Conservation (phyloP, 2,888 invertebrate genomes). For the Uropetala carovei region DNA sequence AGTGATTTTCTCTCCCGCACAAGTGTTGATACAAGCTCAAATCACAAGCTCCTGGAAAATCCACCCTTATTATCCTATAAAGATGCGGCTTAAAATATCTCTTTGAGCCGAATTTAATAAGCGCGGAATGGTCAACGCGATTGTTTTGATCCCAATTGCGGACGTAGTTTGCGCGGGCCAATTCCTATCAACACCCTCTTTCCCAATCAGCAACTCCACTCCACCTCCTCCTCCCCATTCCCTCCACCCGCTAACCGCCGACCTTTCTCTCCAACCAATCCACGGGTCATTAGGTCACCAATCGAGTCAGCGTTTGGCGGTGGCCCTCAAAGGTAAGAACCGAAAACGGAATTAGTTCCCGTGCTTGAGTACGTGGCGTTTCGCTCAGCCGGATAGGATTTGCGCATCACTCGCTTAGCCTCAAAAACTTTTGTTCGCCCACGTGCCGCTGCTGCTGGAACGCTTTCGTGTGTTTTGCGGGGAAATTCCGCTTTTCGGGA, state of each 20-base stretch:
- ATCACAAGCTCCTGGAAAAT: neutral
- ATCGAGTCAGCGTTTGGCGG: slow-evolving; percentile 21
- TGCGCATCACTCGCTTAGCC: neutral
- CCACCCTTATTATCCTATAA: neutral
- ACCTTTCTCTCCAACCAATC: neutral
- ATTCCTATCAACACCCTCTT: neutral
- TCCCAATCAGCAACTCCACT: neutral
- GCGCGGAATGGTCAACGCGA: neutral
- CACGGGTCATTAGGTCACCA: slow-evolving; percentile 1
- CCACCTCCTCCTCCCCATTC: neutral
- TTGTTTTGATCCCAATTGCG: slow-evolving; percentile 16
- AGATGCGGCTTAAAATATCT: slow-evolving; percentile 1
- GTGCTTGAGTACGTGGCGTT: neutral
- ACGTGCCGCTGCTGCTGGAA: neutral
- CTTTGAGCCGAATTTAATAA: slow-evolving; percentile 16
- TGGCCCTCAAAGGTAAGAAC: slow-evolving; percentile 24
- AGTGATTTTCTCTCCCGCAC: neutral
- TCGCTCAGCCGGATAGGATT: slow-evolving; percentile 10
- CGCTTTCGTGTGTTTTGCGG: slow-evolving; percentile 5
- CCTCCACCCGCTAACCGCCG: no score
- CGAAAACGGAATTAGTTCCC: slow-evolving; percentile 9
- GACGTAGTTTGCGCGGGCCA: neutral
- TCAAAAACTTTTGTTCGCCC: neutral
- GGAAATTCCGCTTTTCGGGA: neutral
- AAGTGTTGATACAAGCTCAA: slow-evolving; percentile 3